Percentiles rank a stretch among this genome's conserved stretches.
Conservation (phyloP, 1,140 invertebrate species). For the Cotesia vestalis region DNA sequence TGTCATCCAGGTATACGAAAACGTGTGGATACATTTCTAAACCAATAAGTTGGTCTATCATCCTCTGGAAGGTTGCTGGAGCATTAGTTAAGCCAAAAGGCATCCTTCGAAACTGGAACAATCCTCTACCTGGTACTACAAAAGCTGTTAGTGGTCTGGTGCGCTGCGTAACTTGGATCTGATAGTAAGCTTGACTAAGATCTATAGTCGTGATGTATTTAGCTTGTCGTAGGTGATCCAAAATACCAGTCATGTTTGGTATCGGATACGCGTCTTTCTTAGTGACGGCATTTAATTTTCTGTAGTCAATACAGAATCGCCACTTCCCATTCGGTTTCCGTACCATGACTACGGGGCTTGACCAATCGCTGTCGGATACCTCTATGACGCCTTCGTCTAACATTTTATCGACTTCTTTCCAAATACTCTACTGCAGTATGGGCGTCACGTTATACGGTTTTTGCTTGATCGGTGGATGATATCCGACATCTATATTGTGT, state of each 20-base stretch:
- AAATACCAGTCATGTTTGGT: constrained; percentile 42
- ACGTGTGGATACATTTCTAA: no score
- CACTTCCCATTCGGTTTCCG: constrained; percentile 45
- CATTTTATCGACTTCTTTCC: constrained; percentile 46
- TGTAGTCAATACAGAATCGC: constrained; percentile 50
- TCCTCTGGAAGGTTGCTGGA: neutral
- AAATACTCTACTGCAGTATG: constrained; percentile 26
- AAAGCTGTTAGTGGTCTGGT: no score
- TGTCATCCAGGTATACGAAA: no score
- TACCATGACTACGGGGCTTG: constrained; percentile 46
- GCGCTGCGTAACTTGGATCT: constrained; percentile 41
- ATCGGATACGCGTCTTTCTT: constrained; percentile 50
- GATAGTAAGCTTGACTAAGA: constrained; percentile 52
- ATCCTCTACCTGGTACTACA: no score
- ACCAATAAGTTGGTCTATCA: neutral
- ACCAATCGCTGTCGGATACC: constrained; percentile 43
- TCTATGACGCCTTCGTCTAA: constrained; percentile 43
- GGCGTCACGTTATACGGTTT: constrained; percentile 45
- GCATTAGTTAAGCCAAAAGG: constrained; percentile 17
- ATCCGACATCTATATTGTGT: constrained; percentile 47
- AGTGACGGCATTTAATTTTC: constrained; percentile 48
- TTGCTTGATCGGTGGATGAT: constrained; percentile 43
- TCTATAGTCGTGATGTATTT: constrained; percentile 46
- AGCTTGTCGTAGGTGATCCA: constrained; percentile 37
- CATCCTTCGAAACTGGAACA: constrained; percentile 23